These are phyloP conservation scores for Heteromurus nitidus DNA, from an alignment of 2,888 invertebrate genomes.

Conservation along the genomic window DNA sequence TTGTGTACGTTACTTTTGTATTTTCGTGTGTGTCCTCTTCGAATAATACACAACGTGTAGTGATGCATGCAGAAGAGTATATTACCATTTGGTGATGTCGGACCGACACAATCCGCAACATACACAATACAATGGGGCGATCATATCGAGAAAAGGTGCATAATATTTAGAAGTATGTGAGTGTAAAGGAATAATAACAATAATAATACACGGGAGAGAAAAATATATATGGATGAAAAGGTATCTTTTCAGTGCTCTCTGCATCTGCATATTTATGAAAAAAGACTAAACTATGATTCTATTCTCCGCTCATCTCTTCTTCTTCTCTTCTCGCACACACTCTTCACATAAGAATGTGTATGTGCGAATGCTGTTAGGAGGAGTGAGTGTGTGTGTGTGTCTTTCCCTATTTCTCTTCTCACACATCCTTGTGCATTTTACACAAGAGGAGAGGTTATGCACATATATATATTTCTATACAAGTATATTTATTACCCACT, in stretches of 20 bases:
- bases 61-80: not conserved
- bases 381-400: too few relatives aligned
- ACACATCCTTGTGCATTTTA: too few relatives aligned
- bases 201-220: conserved; percentile 1
- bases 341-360: conserved; percentile 1
- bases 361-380: too few relatives aligned
- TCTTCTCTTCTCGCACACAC: not conserved
- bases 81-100: too few relatives aligned
- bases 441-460: too few relatives aligned
- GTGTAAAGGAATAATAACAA: conserved; percentile 13
- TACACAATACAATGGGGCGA: not conserved
- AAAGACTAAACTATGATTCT: not conserved
- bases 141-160: conserved; percentile 7
- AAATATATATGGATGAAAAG: not conserved
- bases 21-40: not conserved
- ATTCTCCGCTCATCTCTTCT: not conserved
- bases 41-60: conserved; percentile 4
- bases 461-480: too few relatives aligned
- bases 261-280: not conserved
- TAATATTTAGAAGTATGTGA: conserved; percentile 1
- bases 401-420: conserved; percentile 10
- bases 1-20: not conserved
- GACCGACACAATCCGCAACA: too few relatives aligned
- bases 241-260: conserved; percentile 14
- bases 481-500: too few relatives aligned